Base-by-base conservation (phyloP, 2,797 vertebrate species). In the Muscicapa comitata region DNA sequence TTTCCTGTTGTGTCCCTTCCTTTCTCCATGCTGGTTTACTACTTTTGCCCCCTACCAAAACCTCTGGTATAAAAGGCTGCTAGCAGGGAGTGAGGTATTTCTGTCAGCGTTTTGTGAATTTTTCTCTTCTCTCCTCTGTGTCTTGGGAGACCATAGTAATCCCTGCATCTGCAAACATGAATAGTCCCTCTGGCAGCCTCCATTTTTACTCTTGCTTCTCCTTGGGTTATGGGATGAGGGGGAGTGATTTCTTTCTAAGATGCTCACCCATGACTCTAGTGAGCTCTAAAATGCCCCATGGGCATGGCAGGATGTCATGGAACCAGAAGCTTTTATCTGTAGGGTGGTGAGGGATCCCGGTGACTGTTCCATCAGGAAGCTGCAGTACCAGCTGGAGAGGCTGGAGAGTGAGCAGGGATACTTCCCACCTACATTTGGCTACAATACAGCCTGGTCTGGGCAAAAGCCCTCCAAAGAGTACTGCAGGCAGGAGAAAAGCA, bases 201-300 rank as follows among this genome's bases (percentile, higher is more conserved):
- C 63, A 25, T 43, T 58, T 9, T 80, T 61, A 19, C 4, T 78
- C 14, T 53, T 86, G 29, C 50, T 54, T 77, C 10, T 7, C 10
- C 2, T 43, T 76, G 51, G 20, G 8, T 78, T 94, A 33, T 3
- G 0, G 28, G n/a, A 6, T 19, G 40, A 24, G 11, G 15, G 19
- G 37, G 25, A 81, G 53, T 24, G 25, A 11, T 47, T 80, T 67
- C 10, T 85, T 73, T 55, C 33, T 90, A 14, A 73, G 33, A 24
- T 40, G 29, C n/a, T 84, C 10, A 7, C 40, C 11, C 0, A 0
- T 63, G 48, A 9, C 45, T 58, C 11, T 33, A 31, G 31, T 58
- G 31, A 51, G 35, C 17, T 73, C 43, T 83, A 1, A 63, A 57
- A 87, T 77, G 6, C 20, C 13, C 16, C 31, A 9, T 5, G 1